A percentile compares a stretch with the other conserved stretches of the same genome.
phyloP scores from a whole-genome alignment of 2,888 invertebrate genomes.

The Busseola fusca region DNA sequence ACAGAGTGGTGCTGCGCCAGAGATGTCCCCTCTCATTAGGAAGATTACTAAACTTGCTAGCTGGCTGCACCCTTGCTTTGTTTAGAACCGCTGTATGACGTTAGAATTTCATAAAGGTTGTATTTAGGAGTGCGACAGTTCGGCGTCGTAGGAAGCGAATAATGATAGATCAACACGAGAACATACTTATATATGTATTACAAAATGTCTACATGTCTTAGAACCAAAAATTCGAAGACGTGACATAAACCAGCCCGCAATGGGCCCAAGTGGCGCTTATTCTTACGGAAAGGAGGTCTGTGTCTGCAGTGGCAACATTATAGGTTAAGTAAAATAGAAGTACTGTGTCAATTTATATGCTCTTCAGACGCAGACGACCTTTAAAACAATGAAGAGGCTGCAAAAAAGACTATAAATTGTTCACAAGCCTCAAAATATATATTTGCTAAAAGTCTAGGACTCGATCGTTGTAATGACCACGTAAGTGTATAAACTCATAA shows the following conservation, averaged over 20 bases:
- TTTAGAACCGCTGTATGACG: constrained; percentile 39
- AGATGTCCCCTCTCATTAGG: constrained; percentile 68
- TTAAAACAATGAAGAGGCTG: background rate
- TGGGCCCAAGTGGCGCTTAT: too few species aligned
- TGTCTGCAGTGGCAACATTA: too few species aligned
- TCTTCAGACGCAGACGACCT: background rate
- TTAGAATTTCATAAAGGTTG: constrained; percentile 20
- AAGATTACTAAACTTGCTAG: constrained; percentile 64
- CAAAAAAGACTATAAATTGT: background rate
- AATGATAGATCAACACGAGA: background rate
- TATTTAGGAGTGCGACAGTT: constrained; percentile 7
- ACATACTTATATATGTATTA: background rate
- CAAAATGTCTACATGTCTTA: too few species aligned
- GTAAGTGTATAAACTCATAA: constrained; percentile 64
- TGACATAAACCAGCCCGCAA: too few species aligned
- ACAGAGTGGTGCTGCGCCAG: constrained; percentile 63
- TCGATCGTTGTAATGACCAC: constrained; percentile 59
- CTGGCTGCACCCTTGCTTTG: constrained; percentile 57
- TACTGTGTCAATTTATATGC: background rate
- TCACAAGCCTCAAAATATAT: constrained; percentile 8
- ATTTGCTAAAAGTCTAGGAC: constrained; percentile 41
- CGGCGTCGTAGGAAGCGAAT: background rate
- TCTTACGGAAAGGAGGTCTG: too few species aligned
- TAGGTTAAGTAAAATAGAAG: too few species aligned
- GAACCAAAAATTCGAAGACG: too few species aligned